Evolutionary conservation across 2,888 invertebrate genomes (phyloP).

Genomic region (Hylaea fasciaria): DNA sequence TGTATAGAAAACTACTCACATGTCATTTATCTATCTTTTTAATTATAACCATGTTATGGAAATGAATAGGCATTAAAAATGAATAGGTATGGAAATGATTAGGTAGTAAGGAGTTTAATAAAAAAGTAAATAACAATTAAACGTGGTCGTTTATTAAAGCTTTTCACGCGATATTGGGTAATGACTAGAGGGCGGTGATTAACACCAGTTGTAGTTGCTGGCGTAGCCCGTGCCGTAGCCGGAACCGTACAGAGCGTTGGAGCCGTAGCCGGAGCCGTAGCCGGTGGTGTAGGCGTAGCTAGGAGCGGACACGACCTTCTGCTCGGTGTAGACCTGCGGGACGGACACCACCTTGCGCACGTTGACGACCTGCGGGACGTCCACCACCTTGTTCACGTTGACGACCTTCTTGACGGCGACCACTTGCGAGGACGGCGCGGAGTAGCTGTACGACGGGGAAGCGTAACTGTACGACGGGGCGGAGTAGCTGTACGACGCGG

Average conservation of each 20-base stretch:
- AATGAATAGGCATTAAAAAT: too few relatives aligned
- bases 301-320: constrained; percentile 53
- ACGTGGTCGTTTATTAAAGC: constrained; percentile 29
- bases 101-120: background rate
- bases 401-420: constrained; percentile 54
- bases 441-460: constrained; percentile 19
- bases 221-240: constrained; percentile 33
- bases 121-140: background rate
- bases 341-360: constrained; percentile 62
- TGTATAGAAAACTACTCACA: background rate
- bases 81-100: too few relatives aligned
- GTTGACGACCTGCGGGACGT: constrained; percentile 54
- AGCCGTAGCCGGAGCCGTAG: constrained; percentile 17
- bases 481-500: constrained; percentile 21
- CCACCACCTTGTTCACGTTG: constrained; percentile 56
- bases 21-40: background rate
- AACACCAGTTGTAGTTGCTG: constrained; percentile 43
- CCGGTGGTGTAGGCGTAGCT: constrained; percentile 38
- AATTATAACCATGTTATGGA: too few relatives aligned
- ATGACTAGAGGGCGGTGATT: constrained; percentile 28
- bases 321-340: constrained; percentile 62
- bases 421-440: constrained; percentile 37
- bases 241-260: constrained; percentile 15
- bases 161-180: constrained; percentile 1
- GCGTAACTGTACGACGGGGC: constrained; percentile 21